These are phyloP conservation scores for Oenanthe melanoleuca DNA, from an alignment of 2,113 vertebrate species.

Conservation along the genomic window DNA sequence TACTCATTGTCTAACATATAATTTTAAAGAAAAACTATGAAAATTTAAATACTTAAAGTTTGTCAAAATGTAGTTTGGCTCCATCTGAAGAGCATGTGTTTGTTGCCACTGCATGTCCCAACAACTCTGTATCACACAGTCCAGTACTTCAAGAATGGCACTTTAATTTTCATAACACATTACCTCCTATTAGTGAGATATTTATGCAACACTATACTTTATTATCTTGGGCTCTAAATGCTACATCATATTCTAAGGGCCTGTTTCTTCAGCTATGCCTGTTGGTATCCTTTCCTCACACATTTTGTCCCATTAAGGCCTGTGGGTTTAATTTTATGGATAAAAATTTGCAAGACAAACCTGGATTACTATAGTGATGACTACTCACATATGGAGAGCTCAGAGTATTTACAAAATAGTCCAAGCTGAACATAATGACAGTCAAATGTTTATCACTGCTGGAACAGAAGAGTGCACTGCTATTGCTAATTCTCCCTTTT, in stretches of 20 bases:
- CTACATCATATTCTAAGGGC: neutral
- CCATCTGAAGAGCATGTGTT: neutral
- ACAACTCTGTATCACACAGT: neutral
- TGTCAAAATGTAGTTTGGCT: neutral
- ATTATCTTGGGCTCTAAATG: neutral
- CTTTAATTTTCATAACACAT: neutral
- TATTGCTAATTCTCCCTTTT: neutral
- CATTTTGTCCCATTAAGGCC: neutral
- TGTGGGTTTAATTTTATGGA: neutral
- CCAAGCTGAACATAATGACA: conserved; percentile 27
- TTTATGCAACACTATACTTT: neutral
- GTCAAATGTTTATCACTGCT: conserved; percentile 24
- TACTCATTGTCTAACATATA: neutral
- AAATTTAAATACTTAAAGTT: neutral
- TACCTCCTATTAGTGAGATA: neutral
- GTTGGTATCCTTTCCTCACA: neutral
- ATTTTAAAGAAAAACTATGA: neutral
- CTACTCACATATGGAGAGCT: neutral
- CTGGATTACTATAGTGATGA: neutral
- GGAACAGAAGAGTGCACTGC: neutral
- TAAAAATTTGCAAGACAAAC: conserved; percentile 7
- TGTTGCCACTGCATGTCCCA: neutral
- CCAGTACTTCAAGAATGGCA: neutral
- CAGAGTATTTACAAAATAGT: conserved; percentile 8
- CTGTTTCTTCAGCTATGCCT: neutral